Conservation (phyloP, 2,888 invertebrate species). For the Mesoligia furuncula region DNA sequence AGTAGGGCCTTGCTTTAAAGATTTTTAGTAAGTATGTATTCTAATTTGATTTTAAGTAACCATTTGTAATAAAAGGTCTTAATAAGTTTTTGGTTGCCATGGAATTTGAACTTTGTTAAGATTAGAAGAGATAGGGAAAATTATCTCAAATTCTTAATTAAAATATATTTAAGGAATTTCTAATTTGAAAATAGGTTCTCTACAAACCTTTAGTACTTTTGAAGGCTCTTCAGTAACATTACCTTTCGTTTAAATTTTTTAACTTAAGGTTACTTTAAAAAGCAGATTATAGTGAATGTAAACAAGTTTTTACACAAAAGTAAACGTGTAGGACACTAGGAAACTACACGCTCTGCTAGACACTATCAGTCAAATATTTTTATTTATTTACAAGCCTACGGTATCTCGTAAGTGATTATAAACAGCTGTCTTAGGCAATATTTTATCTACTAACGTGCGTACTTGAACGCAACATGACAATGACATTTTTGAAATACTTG, state of each 20-base stretch:
- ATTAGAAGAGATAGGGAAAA: too few relatives aligned
- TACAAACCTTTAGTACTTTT: not conserved
- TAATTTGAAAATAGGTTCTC: not conserved
- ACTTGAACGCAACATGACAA: slow-evolving; percentile 65
- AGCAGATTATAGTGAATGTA: not conserved
- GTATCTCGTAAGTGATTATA: slow-evolving; percentile 49
- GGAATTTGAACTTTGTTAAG: not conserved
- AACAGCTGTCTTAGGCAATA: slow-evolving; percentile 21
- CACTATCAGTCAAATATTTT: slow-evolving; percentile 58
- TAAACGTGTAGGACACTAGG: not conserved
- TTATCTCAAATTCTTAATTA: too few relatives aligned
- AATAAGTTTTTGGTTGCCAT: not conserved
- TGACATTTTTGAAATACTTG: slow-evolving; percentile 69
- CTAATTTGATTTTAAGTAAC: not conserved
- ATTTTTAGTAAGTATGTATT: not conserved
- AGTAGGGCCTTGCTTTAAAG: not conserved
- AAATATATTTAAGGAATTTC: not conserved
- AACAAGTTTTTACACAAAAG: slow-evolving; percentile 11
- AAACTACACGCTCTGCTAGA: slow-evolving; percentile 21
- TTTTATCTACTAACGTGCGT: slow-evolving; percentile 42
- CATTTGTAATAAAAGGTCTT: not conserved
- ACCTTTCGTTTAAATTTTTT: not conserved
- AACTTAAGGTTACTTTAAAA: not conserved
- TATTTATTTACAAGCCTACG: slow-evolving; percentile 64
- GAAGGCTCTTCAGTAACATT: not conserved